A percentile compares a stretch with the other conserved stretches of the same genome.
These are phyloP conservation scores for Amblyteles armatorius DNA, from an alignment of 2,888 invertebrate genomes.

Conservation along the genomic window DNA sequence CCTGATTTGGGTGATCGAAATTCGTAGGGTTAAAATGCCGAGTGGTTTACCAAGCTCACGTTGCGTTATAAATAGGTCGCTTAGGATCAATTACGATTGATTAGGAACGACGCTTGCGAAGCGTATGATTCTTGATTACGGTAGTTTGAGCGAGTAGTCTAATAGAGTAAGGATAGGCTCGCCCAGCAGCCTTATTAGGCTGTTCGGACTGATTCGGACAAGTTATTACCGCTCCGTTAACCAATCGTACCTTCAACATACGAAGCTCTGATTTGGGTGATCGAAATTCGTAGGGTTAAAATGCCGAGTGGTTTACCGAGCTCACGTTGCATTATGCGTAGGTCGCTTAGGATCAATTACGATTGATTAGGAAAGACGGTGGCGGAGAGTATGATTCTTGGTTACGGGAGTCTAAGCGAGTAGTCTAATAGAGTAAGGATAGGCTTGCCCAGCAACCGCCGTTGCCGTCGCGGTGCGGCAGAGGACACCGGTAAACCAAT, in stretches of 20 bases:
- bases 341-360: conserved; percentile 10
- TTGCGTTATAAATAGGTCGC: not conserved
- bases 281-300: conserved; percentile 5
- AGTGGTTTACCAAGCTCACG: not conserved
- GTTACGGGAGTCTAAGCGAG: conserved; percentile 31
- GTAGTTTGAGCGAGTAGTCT: conserved; percentile 30
- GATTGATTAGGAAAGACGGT: conserved; percentile 8
- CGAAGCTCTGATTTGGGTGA: not conserved
- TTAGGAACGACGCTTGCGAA: not conserved
- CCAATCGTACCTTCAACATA: not conserved
- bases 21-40: not conserved
- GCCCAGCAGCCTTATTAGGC: not conserved
- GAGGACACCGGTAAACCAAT: conserved; percentile 30
- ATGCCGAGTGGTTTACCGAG: not conserved
- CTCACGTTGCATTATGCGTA: not conserved
- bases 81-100: conserved; percentile 12
- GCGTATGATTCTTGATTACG: not conserved
- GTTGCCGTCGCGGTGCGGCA: not conserved
- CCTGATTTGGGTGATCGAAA: not conserved
- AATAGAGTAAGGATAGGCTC: conserved; percentile 27
- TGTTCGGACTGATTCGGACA: too few species aligned
- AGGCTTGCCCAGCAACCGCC: conserved; percentile 36
- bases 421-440: conserved; percentile 29
- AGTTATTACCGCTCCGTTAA: not conserved
- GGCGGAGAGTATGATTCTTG: not conserved